These are phyloP conservation scores for Micrasema minimum DNA, from an alignment of 1,140 invertebrate genomes.

Conservation along the genomic window DNA sequence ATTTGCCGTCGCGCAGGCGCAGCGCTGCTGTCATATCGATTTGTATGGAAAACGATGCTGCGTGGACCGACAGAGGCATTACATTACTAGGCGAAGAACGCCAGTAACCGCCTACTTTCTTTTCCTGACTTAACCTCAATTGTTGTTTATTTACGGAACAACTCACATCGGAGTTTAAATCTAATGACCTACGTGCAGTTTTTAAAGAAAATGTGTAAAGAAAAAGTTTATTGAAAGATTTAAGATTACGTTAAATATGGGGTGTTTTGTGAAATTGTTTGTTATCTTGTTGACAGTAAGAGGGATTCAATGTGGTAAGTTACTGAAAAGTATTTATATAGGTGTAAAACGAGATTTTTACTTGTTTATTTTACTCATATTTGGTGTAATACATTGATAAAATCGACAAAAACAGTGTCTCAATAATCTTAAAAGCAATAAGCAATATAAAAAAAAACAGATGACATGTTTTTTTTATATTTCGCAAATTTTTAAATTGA, in stretches of 20 bases:
- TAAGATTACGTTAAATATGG: slow-evolving; percentile 28
- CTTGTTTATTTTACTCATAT: no score
- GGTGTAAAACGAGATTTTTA: no score
- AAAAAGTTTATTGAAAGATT: not conserved
- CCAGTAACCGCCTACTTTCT: slow-evolving; percentile 26
- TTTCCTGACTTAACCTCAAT: slow-evolving; percentile 25
- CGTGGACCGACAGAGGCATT: slow-evolving; percentile 37
- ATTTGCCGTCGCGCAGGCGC: slow-evolving; percentile 36
- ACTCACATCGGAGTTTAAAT: no score
- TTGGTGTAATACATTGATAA: no score
- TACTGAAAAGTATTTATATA: no score
- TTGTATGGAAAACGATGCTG: slow-evolving; percentile 40
- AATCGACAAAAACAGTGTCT: no score
- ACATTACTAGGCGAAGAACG: slow-evolving; percentile 4
- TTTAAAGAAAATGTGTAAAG: not conserved
- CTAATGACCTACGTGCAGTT: not conserved
- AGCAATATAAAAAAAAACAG: no score
- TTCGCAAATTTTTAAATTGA: no score
- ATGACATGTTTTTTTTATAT: no score
- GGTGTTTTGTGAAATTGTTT: slow-evolving; percentile 40
- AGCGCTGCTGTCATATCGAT: slow-evolving; percentile 41
- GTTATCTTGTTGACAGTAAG: slow-evolving; percentile 26
- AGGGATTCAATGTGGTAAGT: slow-evolving; percentile 34
- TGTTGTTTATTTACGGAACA: slow-evolving; percentile 28
- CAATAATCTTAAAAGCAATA: no score